These are phyloP conservation scores for Syngnathus acus DNA, from an alignment of 2,797 vertebrate genomes.

Conservation along the genomic window DNA sequence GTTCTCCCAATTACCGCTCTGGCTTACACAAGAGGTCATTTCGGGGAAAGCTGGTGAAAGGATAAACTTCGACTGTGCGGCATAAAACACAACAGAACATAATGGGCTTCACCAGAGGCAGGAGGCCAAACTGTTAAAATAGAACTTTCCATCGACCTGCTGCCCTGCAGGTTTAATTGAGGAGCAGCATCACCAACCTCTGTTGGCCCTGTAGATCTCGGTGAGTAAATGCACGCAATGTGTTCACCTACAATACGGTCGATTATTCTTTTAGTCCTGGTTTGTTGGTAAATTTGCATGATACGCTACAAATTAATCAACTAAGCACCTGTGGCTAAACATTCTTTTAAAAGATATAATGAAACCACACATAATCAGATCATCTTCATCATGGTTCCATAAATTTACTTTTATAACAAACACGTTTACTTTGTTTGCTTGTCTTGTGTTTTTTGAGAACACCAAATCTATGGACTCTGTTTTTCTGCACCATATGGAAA, in stretches of 20 bases:
- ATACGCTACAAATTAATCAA: too few species aligned
- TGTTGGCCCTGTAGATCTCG: neutral
- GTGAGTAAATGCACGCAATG: neutral
- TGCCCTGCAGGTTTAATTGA: slow-evolving; percentile 1
- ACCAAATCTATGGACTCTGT: too few species aligned
- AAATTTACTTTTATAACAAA: too few species aligned
- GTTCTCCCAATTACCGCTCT: neutral
- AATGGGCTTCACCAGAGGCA: neutral
- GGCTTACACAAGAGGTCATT: slow-evolving; percentile 3
- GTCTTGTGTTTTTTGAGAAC: too few species aligned
- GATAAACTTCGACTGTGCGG: neutral
- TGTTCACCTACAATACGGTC: neutral
- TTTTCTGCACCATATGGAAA: too few species aligned
- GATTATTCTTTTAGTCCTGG: neutral
- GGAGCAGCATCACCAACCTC: neutral
- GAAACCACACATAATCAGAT: too few species aligned
- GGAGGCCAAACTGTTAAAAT: neutral
- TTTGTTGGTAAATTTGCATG: neutral
- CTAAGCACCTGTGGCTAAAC: too few species aligned
- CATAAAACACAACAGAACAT: neutral
- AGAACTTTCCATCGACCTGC: neutral
- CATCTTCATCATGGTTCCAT: too few species aligned
- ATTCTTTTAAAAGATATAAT: too few species aligned
- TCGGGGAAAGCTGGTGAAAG: neutral
- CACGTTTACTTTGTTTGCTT: too few species aligned